Evolutionary conservation across 2,888 invertebrate genomes (phyloP).

Genomic region (Odontomyia ornata): DNA sequence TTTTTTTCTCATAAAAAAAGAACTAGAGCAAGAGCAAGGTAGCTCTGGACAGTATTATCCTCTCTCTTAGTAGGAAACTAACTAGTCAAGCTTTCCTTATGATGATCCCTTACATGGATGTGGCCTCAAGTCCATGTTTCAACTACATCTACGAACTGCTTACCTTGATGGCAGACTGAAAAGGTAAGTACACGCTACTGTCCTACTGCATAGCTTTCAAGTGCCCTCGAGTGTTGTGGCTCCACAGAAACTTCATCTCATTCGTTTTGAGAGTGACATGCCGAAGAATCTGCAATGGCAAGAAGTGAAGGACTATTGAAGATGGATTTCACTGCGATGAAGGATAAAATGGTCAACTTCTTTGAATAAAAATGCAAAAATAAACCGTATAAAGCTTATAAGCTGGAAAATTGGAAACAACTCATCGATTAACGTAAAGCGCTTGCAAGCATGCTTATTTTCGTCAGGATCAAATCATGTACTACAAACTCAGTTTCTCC

Average conservation of each 20-base stretch:
- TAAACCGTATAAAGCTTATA: not conserved
- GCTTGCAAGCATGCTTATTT: not conserved
- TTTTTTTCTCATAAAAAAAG: not conserved
- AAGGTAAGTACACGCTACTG: conserved; percentile 30
- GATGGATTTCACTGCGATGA: not conserved
- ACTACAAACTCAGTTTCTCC: not conserved
- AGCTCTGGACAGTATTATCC: conserved; percentile 15
- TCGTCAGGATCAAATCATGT: not conserved
- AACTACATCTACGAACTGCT: not conserved
- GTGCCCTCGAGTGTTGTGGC: conserved; percentile 27
- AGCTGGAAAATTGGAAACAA: not conserved
- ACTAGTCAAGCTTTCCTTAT: not conserved
- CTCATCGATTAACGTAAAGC: not conserved
- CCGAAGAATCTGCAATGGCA: not conserved
- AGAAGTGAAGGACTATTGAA: not conserved
- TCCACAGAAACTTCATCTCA: conserved; percentile 22
- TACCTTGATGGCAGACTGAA: not conserved
- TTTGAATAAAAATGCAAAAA: not conserved
- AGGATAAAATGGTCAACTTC: not conserved
- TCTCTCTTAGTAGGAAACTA: not conserved
- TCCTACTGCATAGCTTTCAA: conserved; percentile 9
- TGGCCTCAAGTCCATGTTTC: not conserved
- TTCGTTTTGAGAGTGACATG: not conserved
- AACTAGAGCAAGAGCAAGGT: not conserved
- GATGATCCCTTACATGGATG: not conserved